These are phyloP conservation scores for Perca schrenkii DNA, from an alignment of 2,113 vertebrate species.

Conservation along the genomic window DNA sequence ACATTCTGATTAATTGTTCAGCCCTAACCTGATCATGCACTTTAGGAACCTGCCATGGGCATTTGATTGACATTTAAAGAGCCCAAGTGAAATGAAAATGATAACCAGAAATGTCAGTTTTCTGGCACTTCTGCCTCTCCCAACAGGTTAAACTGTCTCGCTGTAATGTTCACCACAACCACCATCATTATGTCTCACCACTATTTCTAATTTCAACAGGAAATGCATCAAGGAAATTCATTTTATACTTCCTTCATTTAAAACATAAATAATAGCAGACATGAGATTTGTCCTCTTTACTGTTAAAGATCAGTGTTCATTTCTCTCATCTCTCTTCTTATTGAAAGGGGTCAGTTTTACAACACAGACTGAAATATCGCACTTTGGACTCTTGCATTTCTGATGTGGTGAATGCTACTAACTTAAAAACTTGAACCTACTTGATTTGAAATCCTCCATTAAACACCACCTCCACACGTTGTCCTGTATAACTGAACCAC, in stretches of 20 bases:
- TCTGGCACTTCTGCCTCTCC: not conserved
- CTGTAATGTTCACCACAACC: not conserved
- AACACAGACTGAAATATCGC: constrained; percentile 16
- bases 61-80: not conserved
- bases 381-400: constrained; percentile 4
- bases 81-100: not conserved
- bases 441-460: not conserved
- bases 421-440: not conserved
- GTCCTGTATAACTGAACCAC: not conserved
- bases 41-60: not conserved
- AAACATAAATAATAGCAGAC: not conserved
- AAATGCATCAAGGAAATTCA: not conserved
- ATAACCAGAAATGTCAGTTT: not conserved
- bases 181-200: not conserved
- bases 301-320: not conserved
- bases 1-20: too few relatives aligned
- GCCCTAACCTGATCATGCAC: not conserved
- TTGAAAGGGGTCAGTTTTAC: constrained; percentile 27
- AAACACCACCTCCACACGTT: not conserved
- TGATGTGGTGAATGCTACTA: not conserved
- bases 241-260: not conserved
- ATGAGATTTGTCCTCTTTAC: not conserved
- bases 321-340: not conserved
- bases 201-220: constrained; percentile 8
- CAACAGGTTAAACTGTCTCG: not conserved